Percentiles rank a stretch among this genome's conserved stretches.
Evolutionary conservation across 2,797 vertebrate species (phyloP).

Genomic region (Antrozous pallidus): DNA sequence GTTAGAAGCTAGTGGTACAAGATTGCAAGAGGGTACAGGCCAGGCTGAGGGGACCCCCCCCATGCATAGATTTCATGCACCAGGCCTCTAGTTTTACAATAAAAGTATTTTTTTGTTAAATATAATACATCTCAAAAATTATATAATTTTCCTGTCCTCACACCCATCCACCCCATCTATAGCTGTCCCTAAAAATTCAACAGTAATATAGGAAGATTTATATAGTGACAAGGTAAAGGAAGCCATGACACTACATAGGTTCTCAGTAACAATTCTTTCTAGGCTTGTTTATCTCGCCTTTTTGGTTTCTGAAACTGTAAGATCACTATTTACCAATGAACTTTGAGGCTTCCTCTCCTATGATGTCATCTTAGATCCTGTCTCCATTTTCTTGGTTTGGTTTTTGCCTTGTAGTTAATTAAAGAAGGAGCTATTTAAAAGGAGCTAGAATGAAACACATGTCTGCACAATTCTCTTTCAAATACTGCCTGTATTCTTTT

Average conservation of each 20-base stretch:
- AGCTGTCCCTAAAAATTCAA: conserved; percentile 2
- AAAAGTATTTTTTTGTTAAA: conserved; percentile 6
- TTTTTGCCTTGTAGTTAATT: background rate
- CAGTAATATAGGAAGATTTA: background rate
- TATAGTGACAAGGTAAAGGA: conserved; percentile 4
- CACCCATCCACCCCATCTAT: background rate
- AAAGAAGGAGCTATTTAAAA: too few relatives aligned
- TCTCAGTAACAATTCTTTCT: conserved; percentile 11
- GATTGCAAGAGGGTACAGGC: too few relatives aligned
- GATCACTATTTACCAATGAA: background rate
- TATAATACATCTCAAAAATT: background rate
- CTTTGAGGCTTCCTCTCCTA: background rate
- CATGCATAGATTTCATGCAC: too few relatives aligned
- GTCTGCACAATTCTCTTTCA: background rate
- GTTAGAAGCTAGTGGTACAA: too few relatives aligned
- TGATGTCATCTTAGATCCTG: conserved; percentile 9
- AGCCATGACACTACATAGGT: background rate
- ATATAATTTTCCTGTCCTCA: conserved; percentile 11
- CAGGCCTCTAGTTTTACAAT: background rate
- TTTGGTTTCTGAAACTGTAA: conserved; percentile 14
- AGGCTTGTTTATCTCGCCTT: background rate
- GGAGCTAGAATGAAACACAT: background rate
- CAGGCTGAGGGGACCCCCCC: too few relatives aligned
- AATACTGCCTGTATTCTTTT: conserved; percentile 5
- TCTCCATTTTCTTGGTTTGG: background rate